Evolutionary conservation across 2,113 vertebrate genomes (phyloP).

Genomic region (Lucifuga dentata): DNA sequence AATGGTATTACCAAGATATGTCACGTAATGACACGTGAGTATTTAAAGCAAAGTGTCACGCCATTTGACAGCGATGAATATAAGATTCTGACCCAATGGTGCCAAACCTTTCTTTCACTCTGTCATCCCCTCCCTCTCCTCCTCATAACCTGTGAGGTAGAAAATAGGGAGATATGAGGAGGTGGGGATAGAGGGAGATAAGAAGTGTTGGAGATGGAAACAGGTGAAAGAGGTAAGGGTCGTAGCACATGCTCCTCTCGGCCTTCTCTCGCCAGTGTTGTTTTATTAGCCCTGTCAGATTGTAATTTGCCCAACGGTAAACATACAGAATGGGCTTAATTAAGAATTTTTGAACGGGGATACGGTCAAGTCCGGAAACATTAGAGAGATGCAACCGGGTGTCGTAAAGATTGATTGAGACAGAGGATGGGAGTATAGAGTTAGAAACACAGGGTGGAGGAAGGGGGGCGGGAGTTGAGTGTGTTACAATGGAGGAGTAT

Average conservation of each 20-base stretch:
- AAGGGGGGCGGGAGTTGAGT: slow-evolving; percentile 65
- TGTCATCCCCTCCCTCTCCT: slow-evolving; percentile 55
- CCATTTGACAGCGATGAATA: slow-evolving; percentile 53
- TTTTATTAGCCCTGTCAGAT: slow-evolving; percentile 87
- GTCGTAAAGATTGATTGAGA: slow-evolving; percentile 89
- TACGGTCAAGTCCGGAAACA: slow-evolving; percentile 88
- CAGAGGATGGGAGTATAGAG: slow-evolving; percentile 77
- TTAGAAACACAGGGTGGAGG: slow-evolving; percentile 66
- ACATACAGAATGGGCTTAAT: slow-evolving; percentile 86
- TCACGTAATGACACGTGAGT: slow-evolving; percentile 59
- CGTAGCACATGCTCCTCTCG: slow-evolving; percentile 72
- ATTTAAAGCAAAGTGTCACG: slow-evolving; percentile 61
- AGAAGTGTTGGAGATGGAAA: slow-evolving; percentile 73
- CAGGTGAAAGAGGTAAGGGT: slow-evolving; percentile 67
- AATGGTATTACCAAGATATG: slow-evolving; percentile 52
- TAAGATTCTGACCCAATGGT: slow-evolving; percentile 53
- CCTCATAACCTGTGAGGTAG: slow-evolving; percentile 73
- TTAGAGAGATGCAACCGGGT: slow-evolving; percentile 87
- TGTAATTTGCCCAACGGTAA: slow-evolving; percentile 84
- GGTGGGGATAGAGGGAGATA: slow-evolving; percentile 76
- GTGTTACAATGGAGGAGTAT: slow-evolving; percentile 78
- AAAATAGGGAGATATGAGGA: slow-evolving; percentile 74
- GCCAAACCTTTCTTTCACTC: slow-evolving; percentile 47
- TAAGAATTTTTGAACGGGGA: slow-evolving; percentile 86
- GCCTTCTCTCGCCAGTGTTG: slow-evolving; percentile 72